Percentiles rank a stretch among this genome's conserved stretches.
Evolutionary conservation across 2,113 vertebrate genomes (phyloP).

Genomic region (Corythoichthys haematopterus): DNA sequence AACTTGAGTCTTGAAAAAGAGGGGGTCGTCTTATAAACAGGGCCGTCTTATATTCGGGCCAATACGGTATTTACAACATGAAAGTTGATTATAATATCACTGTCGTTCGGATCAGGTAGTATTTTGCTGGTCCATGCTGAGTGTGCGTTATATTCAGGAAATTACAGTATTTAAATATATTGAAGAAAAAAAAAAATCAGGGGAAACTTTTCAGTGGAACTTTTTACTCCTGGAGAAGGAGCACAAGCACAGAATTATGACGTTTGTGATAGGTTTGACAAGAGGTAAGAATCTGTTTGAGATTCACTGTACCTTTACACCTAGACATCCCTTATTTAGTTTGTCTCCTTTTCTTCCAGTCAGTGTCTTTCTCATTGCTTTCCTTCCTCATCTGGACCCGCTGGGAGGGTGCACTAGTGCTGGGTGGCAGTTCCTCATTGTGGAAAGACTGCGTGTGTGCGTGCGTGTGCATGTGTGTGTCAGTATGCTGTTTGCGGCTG

Average conservation of each 20-base stretch:
- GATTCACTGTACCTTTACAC: constrained; percentile 61
- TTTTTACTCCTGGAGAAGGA: constrained; percentile 44
- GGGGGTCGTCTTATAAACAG: too few species aligned
- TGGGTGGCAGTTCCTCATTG: constrained; percentile 71
- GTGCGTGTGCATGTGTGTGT: constrained; percentile 39
- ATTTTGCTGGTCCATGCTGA: too few species aligned
- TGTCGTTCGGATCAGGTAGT: too few species aligned
- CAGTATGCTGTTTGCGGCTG: constrained; percentile 65
- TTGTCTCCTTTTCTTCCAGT: constrained; percentile 47
- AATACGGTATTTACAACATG: too few species aligned
- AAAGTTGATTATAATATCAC: too few species aligned
- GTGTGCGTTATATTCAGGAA: too few species aligned
- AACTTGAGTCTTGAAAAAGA: too few species aligned
- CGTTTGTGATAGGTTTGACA: constrained; percentile 57
- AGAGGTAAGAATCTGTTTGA: constrained; percentile 57
- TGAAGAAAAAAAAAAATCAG: not conserved
- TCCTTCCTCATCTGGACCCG: constrained; percentile 53
- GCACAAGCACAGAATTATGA: constrained; percentile 51
- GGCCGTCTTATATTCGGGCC: too few species aligned
- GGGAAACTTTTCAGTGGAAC: constrained; percentile 1
- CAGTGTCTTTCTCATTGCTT: constrained; percentile 55
- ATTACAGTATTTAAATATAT: not conserved
- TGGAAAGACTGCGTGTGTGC: constrained; percentile 55
- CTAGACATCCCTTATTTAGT: constrained; percentile 65
- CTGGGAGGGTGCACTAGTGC: constrained; percentile 58